Evolutionary conservation across 2,888 invertebrate genomes (phyloP), one percentile per base, ranked within the genome.

Genomic region (Erpobdella octoculata): DNA sequence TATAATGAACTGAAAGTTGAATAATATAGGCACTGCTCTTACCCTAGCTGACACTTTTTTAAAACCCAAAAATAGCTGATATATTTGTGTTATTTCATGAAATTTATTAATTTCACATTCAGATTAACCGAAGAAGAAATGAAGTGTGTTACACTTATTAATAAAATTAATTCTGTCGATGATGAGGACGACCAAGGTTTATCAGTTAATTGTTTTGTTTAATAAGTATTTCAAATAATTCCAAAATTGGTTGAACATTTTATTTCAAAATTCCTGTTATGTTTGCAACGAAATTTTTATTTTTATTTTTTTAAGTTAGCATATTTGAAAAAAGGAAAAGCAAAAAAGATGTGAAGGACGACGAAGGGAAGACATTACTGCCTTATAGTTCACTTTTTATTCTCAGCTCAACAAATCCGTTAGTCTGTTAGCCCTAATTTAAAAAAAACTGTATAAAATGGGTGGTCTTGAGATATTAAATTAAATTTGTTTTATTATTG

Each of bases 321-420:
- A 33, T 62, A 33, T 62, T 62, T 15, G 12, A 15, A 41, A 15
- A n/a, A 41, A 15, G 46, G 46, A 41, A 12, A 12, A 41, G 12
- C 62, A 31, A 62, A 9, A 62, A 31, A 9, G 62, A 35, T 28
- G 1, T n/a, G 33, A 62, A 62, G 6, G n/a, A 28, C n/a, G 21
- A 3, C 1, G 53, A 53, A 21, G 53, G 53, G 53, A 53, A 53
- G 53, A n/a, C 53, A 53, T 53, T 53, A 28, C 89, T 99, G 88
- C 97, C 97, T 86, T 98, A 97, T 87, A 94, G 95, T 87, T 97
- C 97, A 86, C 94, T 99, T 95, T 99, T 98, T 88, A 90, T 98
- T 87, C 89, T 99, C 84, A 93, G 95, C 84, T 92, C 96, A 81
- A 96, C 96, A 80, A 99, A 99, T 88, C 92, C 93, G 95, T 96